Evolutionary conservation across 2,113 vertebrate species (phyloP).

Genomic region (Anthoscopus minutus): DNA sequence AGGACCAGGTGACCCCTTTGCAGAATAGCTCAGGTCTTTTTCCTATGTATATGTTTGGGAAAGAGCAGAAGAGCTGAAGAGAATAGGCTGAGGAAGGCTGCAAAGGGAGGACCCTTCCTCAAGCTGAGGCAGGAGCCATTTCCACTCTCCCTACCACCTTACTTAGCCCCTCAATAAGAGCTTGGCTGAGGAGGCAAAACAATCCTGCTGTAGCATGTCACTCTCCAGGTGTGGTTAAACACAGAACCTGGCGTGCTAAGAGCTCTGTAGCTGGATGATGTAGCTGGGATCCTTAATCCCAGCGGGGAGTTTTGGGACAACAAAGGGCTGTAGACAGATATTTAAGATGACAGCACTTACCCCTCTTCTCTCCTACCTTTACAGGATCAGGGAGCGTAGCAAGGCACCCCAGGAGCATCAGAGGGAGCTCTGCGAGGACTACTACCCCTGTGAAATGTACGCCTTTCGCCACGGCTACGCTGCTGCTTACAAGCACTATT

Average conservation of each 20-base stretch:
- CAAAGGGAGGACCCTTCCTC: neutral
- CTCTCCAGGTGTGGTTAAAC: neutral
- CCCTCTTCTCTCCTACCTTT: neutral
- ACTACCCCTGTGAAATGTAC: conserved; percentile 75
- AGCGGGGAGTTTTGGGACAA: neutral
- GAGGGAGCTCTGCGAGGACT: conserved; percentile 87
- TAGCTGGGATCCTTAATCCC: neutral
- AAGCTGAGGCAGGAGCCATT: fast-evolving
- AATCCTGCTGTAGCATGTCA: neutral
- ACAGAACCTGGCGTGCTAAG: neutral
- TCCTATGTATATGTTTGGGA: neutral
- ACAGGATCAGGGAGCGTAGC: conserved; percentile 63
- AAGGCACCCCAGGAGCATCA: conserved; percentile 77
- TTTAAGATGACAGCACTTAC: neutral
- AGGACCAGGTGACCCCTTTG: neutral
- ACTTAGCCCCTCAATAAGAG: neutral
- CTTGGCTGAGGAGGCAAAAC: neutral
- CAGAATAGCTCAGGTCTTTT: neutral
- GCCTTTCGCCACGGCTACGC: conserved; percentile 72
- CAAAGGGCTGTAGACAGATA: neutral
- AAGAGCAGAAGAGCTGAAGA: neutral
- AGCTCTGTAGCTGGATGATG: neutral
- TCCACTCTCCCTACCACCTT: neutral
- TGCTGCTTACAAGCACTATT: conserved; percentile 81
- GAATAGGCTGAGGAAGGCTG: neutral